Base-by-base conservation (phyloP, 2,888 invertebrate genomes). In the Acleris sparsana region DNA sequence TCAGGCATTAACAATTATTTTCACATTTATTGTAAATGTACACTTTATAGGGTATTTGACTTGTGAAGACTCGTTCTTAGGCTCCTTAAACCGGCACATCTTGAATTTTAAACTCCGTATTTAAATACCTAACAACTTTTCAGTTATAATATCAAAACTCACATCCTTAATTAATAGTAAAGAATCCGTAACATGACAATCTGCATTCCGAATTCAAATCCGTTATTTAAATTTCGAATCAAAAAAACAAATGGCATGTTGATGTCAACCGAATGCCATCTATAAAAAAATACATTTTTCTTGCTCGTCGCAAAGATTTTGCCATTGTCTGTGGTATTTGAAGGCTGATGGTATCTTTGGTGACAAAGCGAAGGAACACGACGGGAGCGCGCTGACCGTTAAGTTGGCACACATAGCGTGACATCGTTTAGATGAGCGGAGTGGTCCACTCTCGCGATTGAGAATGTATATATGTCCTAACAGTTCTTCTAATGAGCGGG, bases 331-430 rank as follows among this genome's bases (percentile, higher is more conserved):
- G 43, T 39, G 43, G 43, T 18, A 49, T 56, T 33, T 33, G 17
- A 60, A 53, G 55, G 22, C 51, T 73, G 70, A 74, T 75, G 73
- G 76, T 76, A 75, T 72, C 69, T 69, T 76, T 76, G 77, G 71
- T 75, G 75, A 78, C 77, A 83, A 81, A 82, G 83, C 81, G 83
- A 85, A 85, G 82, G 83, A 75, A 77, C 74, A 79, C 49, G 52
- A 25, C 66, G 83, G 81, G 80, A 77, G 71, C 72, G 67, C 69
- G 65, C 66, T 39, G 76, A 87, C 88, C 88, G 88, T 88, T 89
- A 88, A 78, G 78, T 83, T 82, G 86, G 80, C 88, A 87, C 78
- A 87, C 82, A 85, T 87, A 79, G 76, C 69, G 75, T 88, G 88
- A 86, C 88, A 86, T 85, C 78, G 82, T 83, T 86, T 77, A 75